Percentiles rank a stretch among this genome's conserved stretches.
These are phyloP conservation scores for Parasteatoda lunata DNA, from an alignment of 2,888 invertebrate genomes.

Conservation along the genomic window DNA sequence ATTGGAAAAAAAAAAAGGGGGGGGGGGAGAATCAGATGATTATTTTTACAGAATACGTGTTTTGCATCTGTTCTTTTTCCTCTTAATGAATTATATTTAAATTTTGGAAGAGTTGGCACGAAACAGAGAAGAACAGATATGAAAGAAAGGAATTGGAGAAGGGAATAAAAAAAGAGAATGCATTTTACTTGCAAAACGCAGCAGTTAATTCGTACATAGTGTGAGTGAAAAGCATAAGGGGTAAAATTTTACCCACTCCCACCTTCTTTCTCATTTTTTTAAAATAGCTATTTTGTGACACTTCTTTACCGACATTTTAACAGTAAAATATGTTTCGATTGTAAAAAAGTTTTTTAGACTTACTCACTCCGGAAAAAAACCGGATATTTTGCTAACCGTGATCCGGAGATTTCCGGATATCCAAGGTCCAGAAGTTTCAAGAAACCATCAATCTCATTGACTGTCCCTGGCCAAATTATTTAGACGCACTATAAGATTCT, in stretches of 20 bases:
- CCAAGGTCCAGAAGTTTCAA: too few relatives aligned
- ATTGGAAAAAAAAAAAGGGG: constrained; percentile 1
- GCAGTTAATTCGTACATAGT: constrained; percentile 61
- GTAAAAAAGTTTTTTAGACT: too few relatives aligned
- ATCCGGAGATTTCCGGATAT: too few relatives aligned
- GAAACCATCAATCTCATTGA: too few relatives aligned
- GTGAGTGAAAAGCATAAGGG: constrained; percentile 60
- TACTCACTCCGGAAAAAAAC: too few relatives aligned
- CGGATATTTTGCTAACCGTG: too few relatives aligned
- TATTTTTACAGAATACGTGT: constrained; percentile 49
- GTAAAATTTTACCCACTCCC: neutral
- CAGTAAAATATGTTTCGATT: too few relatives aligned
- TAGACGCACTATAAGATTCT: too few relatives aligned
- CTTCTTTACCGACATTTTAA: too few relatives aligned
- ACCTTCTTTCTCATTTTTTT: too few relatives aligned
- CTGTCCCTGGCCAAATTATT: too few relatives aligned
- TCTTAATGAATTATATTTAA: constrained; percentile 67
- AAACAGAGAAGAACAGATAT: constrained; percentile 23
- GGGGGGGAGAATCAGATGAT: constrained; percentile 5
- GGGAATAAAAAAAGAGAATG: neutral
- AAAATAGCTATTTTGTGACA: too few relatives aligned
- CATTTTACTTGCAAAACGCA: constrained; percentile 67
- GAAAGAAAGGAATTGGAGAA: constrained; percentile 24
- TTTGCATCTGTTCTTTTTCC: constrained; percentile 50
- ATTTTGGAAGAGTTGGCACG: constrained; percentile 43